phyloP scores from a whole-genome alignment of 2,797 vertebrate species.

The Myotis myotis region DNA sequence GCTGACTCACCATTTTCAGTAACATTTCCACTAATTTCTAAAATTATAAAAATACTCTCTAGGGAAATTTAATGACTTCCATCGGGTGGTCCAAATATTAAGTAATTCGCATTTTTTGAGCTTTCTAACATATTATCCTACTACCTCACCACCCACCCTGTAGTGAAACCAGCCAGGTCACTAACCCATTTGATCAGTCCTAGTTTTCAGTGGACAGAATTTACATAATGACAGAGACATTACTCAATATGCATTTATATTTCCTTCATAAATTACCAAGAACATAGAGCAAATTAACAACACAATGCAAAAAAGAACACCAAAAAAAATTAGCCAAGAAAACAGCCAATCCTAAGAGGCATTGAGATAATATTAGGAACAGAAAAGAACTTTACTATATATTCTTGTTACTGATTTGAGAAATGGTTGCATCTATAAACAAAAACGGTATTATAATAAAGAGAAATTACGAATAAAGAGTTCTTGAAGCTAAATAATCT shows the following conservation, averaged over 20 bases:
- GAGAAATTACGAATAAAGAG: neutral
- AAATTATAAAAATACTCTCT: neutral
- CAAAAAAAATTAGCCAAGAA: neutral
- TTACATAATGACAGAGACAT: neutral
- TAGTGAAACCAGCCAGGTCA: neutral
- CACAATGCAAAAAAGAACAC: neutral
- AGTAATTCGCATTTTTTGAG: neutral
- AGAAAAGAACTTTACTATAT: neutral
- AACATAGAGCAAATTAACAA: neutral
- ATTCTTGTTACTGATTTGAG: neutral
- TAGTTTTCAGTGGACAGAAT: neutral
- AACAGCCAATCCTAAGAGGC: neutral
- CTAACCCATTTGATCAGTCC: neutral
- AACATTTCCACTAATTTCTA: neutral
- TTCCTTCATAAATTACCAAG: neutral
- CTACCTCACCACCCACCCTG: accelerated
- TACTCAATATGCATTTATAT: neutral
- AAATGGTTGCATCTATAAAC: neutral
- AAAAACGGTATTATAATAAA: neutral
- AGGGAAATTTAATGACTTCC: neutral
- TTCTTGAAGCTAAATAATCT: neutral
- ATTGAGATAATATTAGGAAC: neutral
- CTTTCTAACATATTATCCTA: neutral
- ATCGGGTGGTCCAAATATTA: neutral
- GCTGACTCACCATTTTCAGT: neutral